phyloP scores from a whole-genome alignment of 1,140 invertebrate genomes.

The Drosophila chauvacae region DNA sequence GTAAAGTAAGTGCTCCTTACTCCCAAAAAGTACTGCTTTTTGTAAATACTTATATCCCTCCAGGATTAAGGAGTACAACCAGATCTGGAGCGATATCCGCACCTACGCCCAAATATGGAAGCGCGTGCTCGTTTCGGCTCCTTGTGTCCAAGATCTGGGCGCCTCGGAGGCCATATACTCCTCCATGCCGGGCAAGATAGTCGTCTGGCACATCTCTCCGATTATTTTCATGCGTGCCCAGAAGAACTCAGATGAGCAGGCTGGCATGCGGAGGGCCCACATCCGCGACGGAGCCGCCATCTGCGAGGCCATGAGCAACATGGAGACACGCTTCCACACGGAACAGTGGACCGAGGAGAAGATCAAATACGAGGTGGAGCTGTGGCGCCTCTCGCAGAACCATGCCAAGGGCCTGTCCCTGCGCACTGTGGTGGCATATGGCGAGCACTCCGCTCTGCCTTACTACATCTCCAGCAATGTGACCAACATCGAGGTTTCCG shows the following conservation, averaged over 20 bases:
- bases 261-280: conserved; percentile 95
- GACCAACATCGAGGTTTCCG: conserved; percentile 90
- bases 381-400: conserved; percentile 89
- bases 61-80: conserved; percentile 89
- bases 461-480: conserved; percentile 93
- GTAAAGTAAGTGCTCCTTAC: conserved; percentile 86
- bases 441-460: conserved; percentile 94
- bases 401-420: conserved; percentile 91
- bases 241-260: conserved; percentile 93
- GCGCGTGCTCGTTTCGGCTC: conserved; percentile 89
- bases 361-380: conserved; percentile 88
- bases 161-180: conserved; percentile 91
- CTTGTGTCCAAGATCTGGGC: conserved; percentile 89
- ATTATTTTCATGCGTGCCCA: conserved; percentile 93
- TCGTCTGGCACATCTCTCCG: conserved; percentile 88
- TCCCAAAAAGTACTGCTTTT: no score
- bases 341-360: conserved; percentile 89
- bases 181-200: conserved; percentile 87
- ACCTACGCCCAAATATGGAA: conserved; percentile 88
- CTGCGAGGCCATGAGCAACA: conserved; percentile 94
- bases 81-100: conserved; percentile 89
- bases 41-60: not conserved
- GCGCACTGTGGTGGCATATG: conserved; percentile 95
- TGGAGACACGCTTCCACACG: conserved; percentile 88
- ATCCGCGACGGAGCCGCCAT: conserved; percentile 94